These are phyloP conservation scores for Hylomyscus alleni DNA, from an alignment of 2,797 vertebrate species.

Conservation along the genomic window DNA sequence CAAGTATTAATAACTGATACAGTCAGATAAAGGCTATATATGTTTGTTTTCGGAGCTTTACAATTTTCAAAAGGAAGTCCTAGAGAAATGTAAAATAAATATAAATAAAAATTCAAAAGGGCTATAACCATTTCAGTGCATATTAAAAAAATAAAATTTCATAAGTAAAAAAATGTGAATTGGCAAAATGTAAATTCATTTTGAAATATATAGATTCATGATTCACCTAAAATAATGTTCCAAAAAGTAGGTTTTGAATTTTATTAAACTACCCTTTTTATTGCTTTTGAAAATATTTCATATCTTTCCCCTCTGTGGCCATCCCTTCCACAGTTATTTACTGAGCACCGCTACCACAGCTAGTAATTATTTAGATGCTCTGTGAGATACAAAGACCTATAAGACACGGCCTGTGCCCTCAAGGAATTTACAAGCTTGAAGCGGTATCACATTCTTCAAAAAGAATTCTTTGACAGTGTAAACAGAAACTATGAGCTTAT, in stretches of 20 bases:
- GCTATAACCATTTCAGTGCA: constrained; percentile 16
- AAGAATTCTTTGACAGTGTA: constrained; percentile 69
- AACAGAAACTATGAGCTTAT: constrained; percentile 78
- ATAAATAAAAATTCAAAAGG: neutral
- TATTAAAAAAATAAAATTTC: constrained; percentile 33
- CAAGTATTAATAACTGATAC: constrained; percentile 8
- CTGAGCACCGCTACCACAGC: constrained; percentile 33
- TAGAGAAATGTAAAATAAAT: constrained; percentile 40
- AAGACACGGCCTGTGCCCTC: constrained; percentile 71
- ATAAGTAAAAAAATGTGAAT: constrained; percentile 12
- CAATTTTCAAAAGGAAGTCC: constrained; percentile 53
- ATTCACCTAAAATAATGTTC: constrained; percentile 26
- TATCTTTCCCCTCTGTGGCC: constrained; percentile 13
- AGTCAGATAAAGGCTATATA: constrained; percentile 12
- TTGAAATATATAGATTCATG: constrained; percentile 37
- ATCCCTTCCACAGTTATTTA: constrained; percentile 60
- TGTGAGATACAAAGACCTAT: constrained; percentile 74
- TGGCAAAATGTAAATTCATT: constrained; percentile 36
- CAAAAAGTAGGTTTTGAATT: constrained; percentile 39
- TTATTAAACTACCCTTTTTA: constrained; percentile 32
- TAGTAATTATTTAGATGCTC: constrained; percentile 74
- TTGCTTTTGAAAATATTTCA: constrained; percentile 65
- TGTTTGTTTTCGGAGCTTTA: constrained; percentile 6
- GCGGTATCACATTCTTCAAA: constrained; percentile 80
- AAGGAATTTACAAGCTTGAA: constrained; percentile 82